Conservation (phyloP, 1,140 invertebrate species). For the Apolygus lucorum region DNA sequence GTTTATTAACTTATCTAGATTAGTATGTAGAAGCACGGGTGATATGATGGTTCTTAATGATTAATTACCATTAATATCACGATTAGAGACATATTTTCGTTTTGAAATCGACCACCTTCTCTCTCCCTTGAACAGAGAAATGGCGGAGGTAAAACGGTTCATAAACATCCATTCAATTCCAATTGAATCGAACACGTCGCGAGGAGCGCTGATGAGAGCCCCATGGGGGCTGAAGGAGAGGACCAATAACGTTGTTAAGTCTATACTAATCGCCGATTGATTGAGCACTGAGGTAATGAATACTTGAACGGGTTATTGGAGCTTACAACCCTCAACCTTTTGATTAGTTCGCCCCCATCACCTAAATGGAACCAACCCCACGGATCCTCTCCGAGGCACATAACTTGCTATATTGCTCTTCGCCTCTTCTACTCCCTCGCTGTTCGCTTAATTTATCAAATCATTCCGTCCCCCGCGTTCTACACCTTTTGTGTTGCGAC, state of each 20-base stretch:
- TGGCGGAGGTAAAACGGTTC: too few relatives aligned
- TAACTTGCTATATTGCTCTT: background rate
- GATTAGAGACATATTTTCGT: too few relatives aligned
- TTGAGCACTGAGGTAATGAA: background rate
- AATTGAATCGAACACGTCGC: background rate
- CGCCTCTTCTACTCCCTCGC: background rate
- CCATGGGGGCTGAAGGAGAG: background rate
- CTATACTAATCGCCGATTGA: background rate
- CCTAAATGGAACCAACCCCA: background rate
- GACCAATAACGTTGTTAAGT: constrained; percentile 10
- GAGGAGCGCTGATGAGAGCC: background rate
- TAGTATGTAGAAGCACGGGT: too few relatives aligned
- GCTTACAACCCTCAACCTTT: background rate
- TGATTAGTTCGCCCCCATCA: background rate
- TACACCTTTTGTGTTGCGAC: background rate
- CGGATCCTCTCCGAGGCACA: background rate
- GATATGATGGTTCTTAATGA: too few relatives aligned
- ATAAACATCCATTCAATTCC: background rate
- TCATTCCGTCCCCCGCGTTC: background rate
- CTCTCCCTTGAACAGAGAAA: too few relatives aligned
- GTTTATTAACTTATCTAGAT: too few relatives aligned
- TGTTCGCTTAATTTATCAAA: background rate
- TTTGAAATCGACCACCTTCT: too few relatives aligned
- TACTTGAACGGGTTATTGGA: background rate
- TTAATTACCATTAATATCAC: too few relatives aligned